phyloP scores from a whole-genome alignment of 2,797 vertebrate genomes.

The Tympanoctomys barrerae region DNA sequence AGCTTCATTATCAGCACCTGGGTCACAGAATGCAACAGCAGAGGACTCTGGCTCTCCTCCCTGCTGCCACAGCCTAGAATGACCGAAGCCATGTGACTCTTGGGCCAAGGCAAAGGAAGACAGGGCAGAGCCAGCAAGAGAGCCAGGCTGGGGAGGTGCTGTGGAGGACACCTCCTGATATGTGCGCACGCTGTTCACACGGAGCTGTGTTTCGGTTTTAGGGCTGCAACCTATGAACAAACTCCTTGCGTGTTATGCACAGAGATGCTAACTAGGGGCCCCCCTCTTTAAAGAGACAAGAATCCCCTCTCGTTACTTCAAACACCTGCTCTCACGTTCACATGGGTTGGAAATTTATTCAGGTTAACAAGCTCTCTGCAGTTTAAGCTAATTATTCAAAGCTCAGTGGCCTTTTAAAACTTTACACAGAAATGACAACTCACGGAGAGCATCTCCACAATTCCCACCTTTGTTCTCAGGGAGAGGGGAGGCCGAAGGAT shows the following conservation, averaged over 20 bases:
- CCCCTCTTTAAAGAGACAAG: not conserved
- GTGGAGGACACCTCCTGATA: not conserved
- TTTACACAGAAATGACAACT: not conserved
- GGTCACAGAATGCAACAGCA: not conserved
- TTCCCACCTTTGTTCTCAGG: not conserved
- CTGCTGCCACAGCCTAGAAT: not conserved
- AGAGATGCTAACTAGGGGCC: not conserved
- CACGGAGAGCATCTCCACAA: not conserved
- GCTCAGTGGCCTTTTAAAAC: not conserved
- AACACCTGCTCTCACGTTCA: not conserved
- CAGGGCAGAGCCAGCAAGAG: not conserved
- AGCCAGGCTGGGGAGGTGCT: not conserved
- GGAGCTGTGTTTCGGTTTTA: not conserved
- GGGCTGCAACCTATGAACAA: not conserved
- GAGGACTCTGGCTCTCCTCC: not conserved
- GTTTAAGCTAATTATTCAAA: not conserved
- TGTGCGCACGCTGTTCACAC: accelerated
- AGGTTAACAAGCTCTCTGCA: not conserved
- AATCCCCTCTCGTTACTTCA: not conserved
- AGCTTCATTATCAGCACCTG: not conserved
- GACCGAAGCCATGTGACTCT: not conserved
- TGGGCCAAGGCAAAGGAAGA: not conserved
- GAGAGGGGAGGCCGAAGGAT: not conserved
- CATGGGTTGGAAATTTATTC: not conserved
- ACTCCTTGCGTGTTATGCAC: not conserved